Percentiles rank a stretch among this genome's conserved stretches.
Evolutionary conservation across 2,888 invertebrate species (phyloP).

Genomic region (Aphidoletes aphidimyza): DNA sequence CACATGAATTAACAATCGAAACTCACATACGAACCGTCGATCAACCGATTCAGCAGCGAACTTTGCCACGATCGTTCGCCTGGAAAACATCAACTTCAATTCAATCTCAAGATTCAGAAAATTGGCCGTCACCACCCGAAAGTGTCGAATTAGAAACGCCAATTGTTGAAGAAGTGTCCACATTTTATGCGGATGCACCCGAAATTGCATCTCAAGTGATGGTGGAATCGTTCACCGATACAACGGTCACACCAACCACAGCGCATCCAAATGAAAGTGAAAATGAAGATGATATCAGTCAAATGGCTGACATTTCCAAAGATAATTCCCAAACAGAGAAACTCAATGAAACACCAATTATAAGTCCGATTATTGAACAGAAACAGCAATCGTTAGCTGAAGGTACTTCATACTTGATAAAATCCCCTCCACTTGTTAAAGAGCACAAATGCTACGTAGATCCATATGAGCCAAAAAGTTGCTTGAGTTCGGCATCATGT

Average conservation of each 20-base stretch:
- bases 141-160: conserved; percentile 76
- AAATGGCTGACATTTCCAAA: conserved; percentile 38
- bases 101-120: conserved; percentile 72
- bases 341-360: background rate
- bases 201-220: conserved; percentile 82
- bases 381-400: conserved; percentile 59
- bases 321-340: conserved; percentile 27
- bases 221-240: conserved; percentile 76
- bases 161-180: conserved; percentile 80
- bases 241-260: conserved; percentile 64
- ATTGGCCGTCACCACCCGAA: conserved; percentile 85
- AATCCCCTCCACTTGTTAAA: conserved; percentile 55
- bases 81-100: conserved; percentile 65
- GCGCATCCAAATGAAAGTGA: conserved; percentile 35
- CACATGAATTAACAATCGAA: conserved; percentile 60
- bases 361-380: conserved; percentile 13
- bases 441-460: conserved; percentile 58
- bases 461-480: conserved; percentile 62
- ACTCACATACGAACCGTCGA: conserved; percentile 58
- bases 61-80: conserved; percentile 65
- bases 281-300: conserved; percentile 47
- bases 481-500: conserved; percentile 65
- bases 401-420: conserved; percentile 64
- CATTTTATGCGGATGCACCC: conserved; percentile 81
- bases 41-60: conserved; percentile 58